Evolutionary conservation across 2,888 invertebrate genomes (phyloP).

Genomic region (Tiliacea aurago): DNA sequence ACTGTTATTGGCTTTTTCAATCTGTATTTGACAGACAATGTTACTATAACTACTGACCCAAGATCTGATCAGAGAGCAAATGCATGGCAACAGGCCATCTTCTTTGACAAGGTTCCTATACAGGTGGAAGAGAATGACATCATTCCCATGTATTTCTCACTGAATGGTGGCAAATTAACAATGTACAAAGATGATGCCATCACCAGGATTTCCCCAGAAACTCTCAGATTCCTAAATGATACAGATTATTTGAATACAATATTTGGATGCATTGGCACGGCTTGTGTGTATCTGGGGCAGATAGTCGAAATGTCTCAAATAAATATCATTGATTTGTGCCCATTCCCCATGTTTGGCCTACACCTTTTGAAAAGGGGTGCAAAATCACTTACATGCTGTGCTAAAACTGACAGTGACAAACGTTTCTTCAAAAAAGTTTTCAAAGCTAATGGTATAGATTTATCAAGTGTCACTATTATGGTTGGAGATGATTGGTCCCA

Average conservation of each 20-base stretch:
- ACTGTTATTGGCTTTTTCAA: slow-evolving; percentile 94
- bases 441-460: slow-evolving; percentile 80
- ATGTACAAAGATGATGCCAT: slow-evolving; percentile 72
- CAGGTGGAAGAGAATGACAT: slow-evolving; percentile 73
- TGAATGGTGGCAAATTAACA: slow-evolving; percentile 82
- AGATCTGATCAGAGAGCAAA: slow-evolving; percentile 82
- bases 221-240: slow-evolving; percentile 88
- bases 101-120: slow-evolving; percentile 89
- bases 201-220: slow-evolving; percentile 76
- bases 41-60: slow-evolving; percentile 92
- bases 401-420: slow-evolving; percentile 79
- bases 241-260: slow-evolving; percentile 83
- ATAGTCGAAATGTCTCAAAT: slow-evolving; percentile 77
- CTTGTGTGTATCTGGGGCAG: slow-evolving; percentile 81
- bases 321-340: slow-evolving; percentile 90
- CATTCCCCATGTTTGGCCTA: slow-evolving; percentile 92
- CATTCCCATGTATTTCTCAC: slow-evolving; percentile 78
- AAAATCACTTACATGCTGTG: slow-evolving; percentile 84
- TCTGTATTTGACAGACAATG: slow-evolving; percentile 92
- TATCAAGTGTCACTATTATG: slow-evolving; percentile 81
- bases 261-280: slow-evolving; percentile 78
- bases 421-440: slow-evolving; percentile 85
- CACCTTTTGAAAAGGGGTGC: slow-evolving; percentile 88
- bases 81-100: slow-evolving; percentile 95
- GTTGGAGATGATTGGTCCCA: slow-evolving; percentile 77